Base-by-base conservation (phyloP, 1,140 invertebrate species). In the Atopsyche davidsoni region DNA sequence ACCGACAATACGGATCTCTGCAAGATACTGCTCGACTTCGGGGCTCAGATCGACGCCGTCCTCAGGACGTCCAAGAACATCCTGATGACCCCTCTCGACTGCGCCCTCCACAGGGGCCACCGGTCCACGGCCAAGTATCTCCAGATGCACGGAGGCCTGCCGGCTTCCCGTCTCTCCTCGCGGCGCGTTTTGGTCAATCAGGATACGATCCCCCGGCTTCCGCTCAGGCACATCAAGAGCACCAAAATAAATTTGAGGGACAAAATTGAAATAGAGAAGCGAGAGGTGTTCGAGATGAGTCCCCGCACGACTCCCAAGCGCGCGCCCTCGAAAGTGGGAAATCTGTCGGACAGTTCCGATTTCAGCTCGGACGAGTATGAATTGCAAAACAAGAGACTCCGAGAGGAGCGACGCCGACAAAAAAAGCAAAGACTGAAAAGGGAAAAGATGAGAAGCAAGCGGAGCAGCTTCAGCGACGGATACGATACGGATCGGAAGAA, bases 1-100 rank as follows among this genome's bases (percentile, higher is more conserved):
- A 89, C 92, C 61, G 95, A 97, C 60, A 90, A 97, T 66, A 79
- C 96, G 1, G 93, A 96, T 70, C 82, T 96, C 66, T 95, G 93
- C 69, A 92, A 92, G 66, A 76, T 92, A 23, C 68, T 95, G 3
- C 67, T 95, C 28, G 90, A 94, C 63, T 76, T 82, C 34, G 82
- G 85, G 0, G 87, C 86, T 0, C 79, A 87, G 61, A 79, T 94
- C 1, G 95, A 95, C 67, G 80, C 84, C 0, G 75, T 95, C 6
- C 83, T 92, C 57, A 75, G 87, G 46, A 91, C 86, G 9, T 82
- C 79, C 1, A 88, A 89, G 65, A 89, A 91, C 35, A 76, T 83
- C 35, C 72, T 86, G 17, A 80, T 95, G 72, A 96, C 92, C 0
- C 89, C 93, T 0, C 71, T 96, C 53, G 94, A 98, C 67, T 89